A percentile compares a stretch with the other conserved stretches of the same genome.
Conservation (phyloP, 1,140 invertebrate species). For the Drosophila paulistorum region DNA sequence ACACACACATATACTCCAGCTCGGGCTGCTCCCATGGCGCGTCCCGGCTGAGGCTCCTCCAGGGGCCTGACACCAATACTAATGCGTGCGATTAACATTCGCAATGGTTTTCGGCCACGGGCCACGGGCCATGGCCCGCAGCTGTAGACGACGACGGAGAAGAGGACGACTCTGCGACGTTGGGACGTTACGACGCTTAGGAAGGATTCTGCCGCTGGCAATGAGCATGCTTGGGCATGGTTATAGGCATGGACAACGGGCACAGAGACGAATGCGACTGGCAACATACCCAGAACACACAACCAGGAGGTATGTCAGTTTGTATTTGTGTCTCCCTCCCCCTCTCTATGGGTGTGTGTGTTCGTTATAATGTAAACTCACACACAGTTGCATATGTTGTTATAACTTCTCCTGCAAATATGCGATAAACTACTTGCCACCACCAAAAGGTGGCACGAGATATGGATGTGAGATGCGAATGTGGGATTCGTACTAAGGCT, state of each 20-base stretch:
- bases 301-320: slow-evolving; percentile 1
- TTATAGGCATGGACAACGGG: background rate
- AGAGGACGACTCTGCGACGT: background rate
- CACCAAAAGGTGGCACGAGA: slow-evolving; percentile 6
- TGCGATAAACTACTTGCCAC: slow-evolving; percentile 77
- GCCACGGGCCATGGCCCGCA: slow-evolving; percentile 18
- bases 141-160: slow-evolving; percentile 2
- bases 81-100: slow-evolving; percentile 79
- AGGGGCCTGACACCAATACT: slow-evolving; percentile 77
- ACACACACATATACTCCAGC: slow-evolving; percentile 19
- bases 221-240: slow-evolving; percentile 21
- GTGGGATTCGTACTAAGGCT: slow-evolving; percentile 4
- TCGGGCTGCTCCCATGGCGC: slow-evolving; percentile 39
- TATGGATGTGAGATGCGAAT: slow-evolving; percentile 15
- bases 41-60: slow-evolving; percentile 36
- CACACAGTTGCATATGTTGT: slow-evolving; percentile 64
- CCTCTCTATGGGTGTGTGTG: slow-evolving; percentile 14
- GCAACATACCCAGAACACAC: slow-evolving; percentile 28
- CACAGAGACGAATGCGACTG: slow-evolving; percentile 23
- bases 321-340: background rate
- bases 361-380: slow-evolving; percentile 47
- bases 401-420: slow-evolving; percentile 69
- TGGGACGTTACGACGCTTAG: background rate
- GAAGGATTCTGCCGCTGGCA: slow-evolving; percentile 14
- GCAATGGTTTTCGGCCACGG: slow-evolving; percentile 45